A percentile compares a stretch with the other conserved stretches of the same genome.
phyloP scores from a whole-genome alignment of 2,797 vertebrate genomes.

The Periparus ater region DNA sequence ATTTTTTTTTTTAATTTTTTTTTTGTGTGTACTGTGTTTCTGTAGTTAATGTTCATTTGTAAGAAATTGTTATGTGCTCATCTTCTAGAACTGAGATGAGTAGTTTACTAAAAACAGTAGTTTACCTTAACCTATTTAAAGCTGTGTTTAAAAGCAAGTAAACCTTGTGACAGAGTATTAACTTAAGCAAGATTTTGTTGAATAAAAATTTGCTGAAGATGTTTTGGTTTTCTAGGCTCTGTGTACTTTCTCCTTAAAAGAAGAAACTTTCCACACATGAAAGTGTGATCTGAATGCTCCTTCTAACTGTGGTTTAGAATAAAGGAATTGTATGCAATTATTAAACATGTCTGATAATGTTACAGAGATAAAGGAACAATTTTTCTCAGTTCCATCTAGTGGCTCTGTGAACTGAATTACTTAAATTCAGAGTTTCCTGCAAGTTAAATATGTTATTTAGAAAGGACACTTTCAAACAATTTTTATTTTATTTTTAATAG shows the following conservation, averaged over 20 bases:
- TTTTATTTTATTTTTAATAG: neutral
- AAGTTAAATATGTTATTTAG: neutral
- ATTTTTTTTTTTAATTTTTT: neutral
- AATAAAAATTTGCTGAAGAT: neutral
- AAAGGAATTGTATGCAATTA: neutral
- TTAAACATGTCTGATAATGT: neutral
- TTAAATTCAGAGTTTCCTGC: neutral
- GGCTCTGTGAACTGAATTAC: neutral
- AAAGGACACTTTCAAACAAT: neutral
- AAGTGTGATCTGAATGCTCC: neutral
- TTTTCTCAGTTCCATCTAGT: neutral
- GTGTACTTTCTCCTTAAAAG: neutral
- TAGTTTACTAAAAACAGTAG: neutral
- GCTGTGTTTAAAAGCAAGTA: neutral
- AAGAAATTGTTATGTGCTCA: neutral
- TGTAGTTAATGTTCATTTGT: neutral
- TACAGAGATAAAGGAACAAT: neutral
- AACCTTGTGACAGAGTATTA: neutral
- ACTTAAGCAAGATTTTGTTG: neutral
- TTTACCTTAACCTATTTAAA: neutral
- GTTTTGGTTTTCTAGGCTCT: neutral
- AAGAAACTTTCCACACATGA: neutral
- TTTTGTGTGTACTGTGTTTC: neutral
- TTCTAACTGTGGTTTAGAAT: neutral
- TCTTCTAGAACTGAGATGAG: neutral